Base-by-base conservation (phyloP, 2,888 invertebrate species). In the Dione vanillae region DNA sequence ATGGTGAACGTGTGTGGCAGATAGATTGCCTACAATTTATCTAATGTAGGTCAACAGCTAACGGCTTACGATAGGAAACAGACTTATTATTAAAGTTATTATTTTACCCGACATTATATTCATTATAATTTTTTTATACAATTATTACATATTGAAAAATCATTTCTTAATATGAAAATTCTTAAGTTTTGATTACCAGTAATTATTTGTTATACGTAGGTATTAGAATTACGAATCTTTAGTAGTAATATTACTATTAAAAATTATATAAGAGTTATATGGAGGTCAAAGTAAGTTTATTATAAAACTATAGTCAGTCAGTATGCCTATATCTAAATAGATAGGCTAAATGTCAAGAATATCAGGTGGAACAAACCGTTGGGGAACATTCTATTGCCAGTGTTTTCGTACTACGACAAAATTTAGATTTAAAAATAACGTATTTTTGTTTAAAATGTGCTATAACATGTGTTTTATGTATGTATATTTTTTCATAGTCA, bases 311-410 rank as follows among this genome's bases (percentile, higher is more conserved):
- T 71, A 45, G 54, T 52, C 54, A 27, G 66, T 40, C 47, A 66
- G 52, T 59, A 65, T 52, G 68, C 62, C 65, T 51, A 62, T 78
- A 78, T 77, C 84, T 85, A 85, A 85, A 84, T 85, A 85, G 83
- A 81, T 82, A 82, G 82, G 81, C 83, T 80, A 80, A 80, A 82
- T 80, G 71, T 82, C 84, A 73, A 49, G 73, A 75, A 78, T 83
- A 84, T 86, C 85, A 86, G 83, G 80, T 85, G 83, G 86, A 85
- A 19, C 19, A 19, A 64, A 10, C 64, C 47, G 51, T 64, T 64
- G 64, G 64, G 61, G 49, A 37, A 51, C 47, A 40, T 64, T 51
- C 51, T 49, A 37, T 64, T 64, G 49, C 49, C 0, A 16, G 61
- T 49, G 19, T 64, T 64, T 40, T 49, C 49, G 19, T 64, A 37